These are phyloP conservation scores for Oncorhynchus mykiss DNA, from an alignment of 2,113 vertebrate genomes.

Conservation along the genomic window DNA sequence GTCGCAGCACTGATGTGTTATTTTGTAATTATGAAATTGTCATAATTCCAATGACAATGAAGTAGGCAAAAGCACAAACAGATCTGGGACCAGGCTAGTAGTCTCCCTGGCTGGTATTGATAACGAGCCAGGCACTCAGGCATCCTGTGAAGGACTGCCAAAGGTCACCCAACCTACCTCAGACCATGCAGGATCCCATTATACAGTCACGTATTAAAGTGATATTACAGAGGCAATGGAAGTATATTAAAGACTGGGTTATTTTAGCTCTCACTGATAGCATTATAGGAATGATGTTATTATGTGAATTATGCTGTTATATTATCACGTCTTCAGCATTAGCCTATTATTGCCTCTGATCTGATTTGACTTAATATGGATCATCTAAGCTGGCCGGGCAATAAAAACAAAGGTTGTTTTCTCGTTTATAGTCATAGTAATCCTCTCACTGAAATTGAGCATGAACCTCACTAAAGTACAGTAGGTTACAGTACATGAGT, in stretches of 20 bases:
- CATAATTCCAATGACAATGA: no score
- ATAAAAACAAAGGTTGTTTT: background rate
- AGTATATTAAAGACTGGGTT: slow-evolving; percentile 7
- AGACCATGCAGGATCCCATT: slow-evolving; percentile 28
- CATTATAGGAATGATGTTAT: slow-evolving; percentile 4
- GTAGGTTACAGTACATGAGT: background rate
- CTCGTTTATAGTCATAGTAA: background rate
- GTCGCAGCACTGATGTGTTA: no score
- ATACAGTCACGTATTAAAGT: slow-evolving; percentile 12
- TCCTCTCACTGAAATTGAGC: background rate
- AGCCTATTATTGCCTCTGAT: background rate
- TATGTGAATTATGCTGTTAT: background rate
- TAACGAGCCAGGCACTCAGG: no score
- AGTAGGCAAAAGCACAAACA: no score
- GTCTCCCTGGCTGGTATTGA: no score
- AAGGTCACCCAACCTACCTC: slow-evolving; percentile 43
- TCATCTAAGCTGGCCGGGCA: background rate
- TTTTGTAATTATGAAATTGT: no score
- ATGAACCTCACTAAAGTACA: background rate
- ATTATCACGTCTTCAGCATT: background rate
- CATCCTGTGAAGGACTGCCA: slow-evolving; percentile 51
- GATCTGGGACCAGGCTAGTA: no score
- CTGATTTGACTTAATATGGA: background rate
- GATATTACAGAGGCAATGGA: slow-evolving; percentile 24
- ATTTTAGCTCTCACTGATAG: background rate